phyloP scores from a whole-genome alignment of 2,113 vertebrate genomes.

The Epinephelus fuscoguttatus region DNA sequence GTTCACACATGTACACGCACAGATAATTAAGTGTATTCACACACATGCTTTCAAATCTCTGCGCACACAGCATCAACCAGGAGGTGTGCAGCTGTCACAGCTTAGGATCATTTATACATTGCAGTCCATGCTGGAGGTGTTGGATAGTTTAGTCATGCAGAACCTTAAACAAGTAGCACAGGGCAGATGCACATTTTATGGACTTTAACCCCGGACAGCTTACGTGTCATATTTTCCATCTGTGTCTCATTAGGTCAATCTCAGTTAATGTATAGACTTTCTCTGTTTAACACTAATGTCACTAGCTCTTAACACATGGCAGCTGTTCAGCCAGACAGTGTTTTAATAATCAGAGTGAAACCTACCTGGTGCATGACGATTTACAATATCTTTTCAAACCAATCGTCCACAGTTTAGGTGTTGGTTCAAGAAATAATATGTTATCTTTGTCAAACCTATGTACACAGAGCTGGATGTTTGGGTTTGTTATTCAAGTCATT shows the following conservation, averaged over 20 bases:
- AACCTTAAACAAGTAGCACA: not conserved
- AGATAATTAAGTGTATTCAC: not conserved
- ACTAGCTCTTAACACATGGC: conserved; percentile 36
- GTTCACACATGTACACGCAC: not conserved
- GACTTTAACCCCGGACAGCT: conserved; percentile 27
- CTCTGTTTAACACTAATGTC: conserved; percentile 48
- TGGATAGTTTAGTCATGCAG: not conserved
- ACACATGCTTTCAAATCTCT: conserved; percentile 1
- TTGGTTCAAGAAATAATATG: conserved; percentile 24
- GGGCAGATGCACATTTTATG: not conserved
- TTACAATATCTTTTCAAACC: conserved; percentile 48
- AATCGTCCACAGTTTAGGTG: conserved; percentile 38
- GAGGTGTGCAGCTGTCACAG: not conserved
- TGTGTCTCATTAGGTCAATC: conserved; percentile 45
- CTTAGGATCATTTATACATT: not conserved
- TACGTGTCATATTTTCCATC: conserved; percentile 42
- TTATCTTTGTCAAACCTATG: conserved; percentile 29
- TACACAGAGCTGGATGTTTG: conserved; percentile 22
- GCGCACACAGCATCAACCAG: not conserved
- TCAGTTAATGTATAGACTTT: conserved; percentile 27
- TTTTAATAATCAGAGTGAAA: conserved; percentile 37
- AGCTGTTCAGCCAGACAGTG: conserved; percentile 43
- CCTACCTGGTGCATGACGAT: conserved; percentile 22
- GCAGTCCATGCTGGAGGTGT: conserved; percentile 2
- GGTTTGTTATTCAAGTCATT: conserved; percentile 29